phyloP scores from a whole-genome alignment of 2,888 invertebrate species.

The Plebejus melissa region DNA sequence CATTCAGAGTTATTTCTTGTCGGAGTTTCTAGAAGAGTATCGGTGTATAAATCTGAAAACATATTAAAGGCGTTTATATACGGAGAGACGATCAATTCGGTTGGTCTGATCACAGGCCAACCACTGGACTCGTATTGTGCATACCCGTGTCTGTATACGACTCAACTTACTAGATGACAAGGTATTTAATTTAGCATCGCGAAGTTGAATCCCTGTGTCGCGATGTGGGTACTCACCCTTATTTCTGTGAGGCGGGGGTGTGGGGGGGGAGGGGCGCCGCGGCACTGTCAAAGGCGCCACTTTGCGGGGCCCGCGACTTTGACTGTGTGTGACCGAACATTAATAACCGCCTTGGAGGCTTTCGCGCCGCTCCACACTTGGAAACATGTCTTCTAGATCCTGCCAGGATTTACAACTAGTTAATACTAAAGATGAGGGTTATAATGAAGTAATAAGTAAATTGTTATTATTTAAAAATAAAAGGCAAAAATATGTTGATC shows the following conservation, averaged over 20 bases:
- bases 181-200: not conserved
- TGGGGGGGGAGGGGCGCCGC: constrained; percentile 44
- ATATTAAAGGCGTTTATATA: no score
- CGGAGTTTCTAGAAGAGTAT: no score
- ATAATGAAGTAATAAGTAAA: not conserved
- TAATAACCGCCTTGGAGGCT: constrained; percentile 64
- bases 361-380: not conserved
- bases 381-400: not conserved
- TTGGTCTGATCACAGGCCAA: no score
- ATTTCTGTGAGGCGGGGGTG: constrained; percentile 46
- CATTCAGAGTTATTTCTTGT: no score
- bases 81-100: no score
- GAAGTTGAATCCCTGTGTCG: not conserved
- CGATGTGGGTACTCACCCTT: not conserved
- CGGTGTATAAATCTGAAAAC: no score
- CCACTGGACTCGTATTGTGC: no score
- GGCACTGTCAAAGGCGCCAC: constrained; percentile 67
- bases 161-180: not conserved
- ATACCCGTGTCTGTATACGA: no score
- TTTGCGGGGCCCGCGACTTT: constrained; percentile 59
- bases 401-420: not conserved
- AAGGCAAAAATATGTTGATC: no score
- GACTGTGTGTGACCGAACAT: constrained; percentile 64
- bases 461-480: not conserved
- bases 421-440: not conserved